A percentile compares a stretch with the other conserved stretches of the same genome.
These are phyloP conservation scores for Eupithecia insigniata DNA, from an alignment of 2,888 invertebrate species.

Conservation along the genomic window DNA sequence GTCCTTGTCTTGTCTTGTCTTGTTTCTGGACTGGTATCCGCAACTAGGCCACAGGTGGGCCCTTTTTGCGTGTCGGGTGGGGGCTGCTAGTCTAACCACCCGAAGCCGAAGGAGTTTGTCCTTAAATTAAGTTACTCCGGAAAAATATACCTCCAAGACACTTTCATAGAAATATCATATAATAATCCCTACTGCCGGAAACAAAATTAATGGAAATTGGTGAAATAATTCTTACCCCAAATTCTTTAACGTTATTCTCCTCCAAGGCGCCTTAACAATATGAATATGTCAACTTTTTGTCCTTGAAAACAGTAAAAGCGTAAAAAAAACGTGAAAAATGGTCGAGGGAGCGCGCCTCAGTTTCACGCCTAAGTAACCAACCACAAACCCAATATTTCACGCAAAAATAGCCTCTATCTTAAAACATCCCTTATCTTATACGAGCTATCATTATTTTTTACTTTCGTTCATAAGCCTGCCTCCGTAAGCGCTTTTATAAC, in stretches of 20 bases:
- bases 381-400: conserved; percentile 27
- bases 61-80: too few species aligned
- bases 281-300: conserved; percentile 7
- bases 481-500: conserved; percentile 29
- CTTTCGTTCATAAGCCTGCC: conserved; percentile 28
- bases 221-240: neutral
- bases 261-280: neutral
- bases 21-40: too few species aligned
- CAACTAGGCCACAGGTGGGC: too few species aligned
- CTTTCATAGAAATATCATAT: neutral
- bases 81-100: too few species aligned
- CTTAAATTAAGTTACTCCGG: neutral
- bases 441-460: conserved; percentile 36
- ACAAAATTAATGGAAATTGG: conserved; percentile 3
- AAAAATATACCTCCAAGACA: neutral
- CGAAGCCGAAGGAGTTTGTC: neutral
- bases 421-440: conserved; percentile 31
- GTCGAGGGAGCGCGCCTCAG: conserved; percentile 4
- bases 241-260: neutral
- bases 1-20: too few species aligned
- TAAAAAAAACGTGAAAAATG: conserved; percentile 20
- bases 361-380: conserved; percentile 28
- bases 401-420: conserved; percentile 27
- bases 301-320: neutral
- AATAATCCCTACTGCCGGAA: neutral